phyloP scores from a whole-genome alignment of 1,140 invertebrate species.

The Pygmarrhopalites habei region DNA sequence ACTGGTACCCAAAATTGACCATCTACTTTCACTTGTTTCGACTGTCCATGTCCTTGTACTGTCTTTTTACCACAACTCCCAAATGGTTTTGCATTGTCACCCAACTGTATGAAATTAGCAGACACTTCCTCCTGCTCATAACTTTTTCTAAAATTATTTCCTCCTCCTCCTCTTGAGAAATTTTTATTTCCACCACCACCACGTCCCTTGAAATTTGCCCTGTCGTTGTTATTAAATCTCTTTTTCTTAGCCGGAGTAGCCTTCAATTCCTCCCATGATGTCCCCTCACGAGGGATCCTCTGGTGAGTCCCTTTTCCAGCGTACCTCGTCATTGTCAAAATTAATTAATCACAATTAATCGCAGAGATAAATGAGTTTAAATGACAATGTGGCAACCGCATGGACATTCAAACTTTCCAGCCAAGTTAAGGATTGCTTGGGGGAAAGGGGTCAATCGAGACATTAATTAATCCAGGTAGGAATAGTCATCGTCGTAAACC shows the following conservation, averaged over 20 bases:
- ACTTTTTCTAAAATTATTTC: neutral
- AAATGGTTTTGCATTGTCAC: constrained; percentile 1
- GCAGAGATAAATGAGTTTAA: too few species aligned
- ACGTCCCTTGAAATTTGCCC: neutral
- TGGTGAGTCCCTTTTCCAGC: constrained; percentile 28
- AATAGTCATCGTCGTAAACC: too few species aligned
- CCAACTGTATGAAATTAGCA: constrained; percentile 11
- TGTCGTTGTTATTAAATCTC: neutral
- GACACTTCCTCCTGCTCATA: neutral
- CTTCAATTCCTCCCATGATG: constrained; percentile 23
- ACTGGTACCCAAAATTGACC: constrained; percentile 36
- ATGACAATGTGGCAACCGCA: too few species aligned
- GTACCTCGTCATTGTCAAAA: too few species aligned
- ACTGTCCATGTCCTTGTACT: constrained; percentile 20
- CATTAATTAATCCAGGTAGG: too few species aligned
- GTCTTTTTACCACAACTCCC: neutral
- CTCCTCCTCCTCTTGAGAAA: neutral
- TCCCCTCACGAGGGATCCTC: constrained; percentile 19
- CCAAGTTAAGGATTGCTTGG: too few species aligned
- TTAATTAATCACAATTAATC: too few species aligned
- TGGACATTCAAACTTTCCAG: too few species aligned
- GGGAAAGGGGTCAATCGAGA: too few species aligned
- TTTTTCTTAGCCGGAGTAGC: constrained; percentile 12
- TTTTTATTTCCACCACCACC: neutral
- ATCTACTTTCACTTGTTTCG: constrained; percentile 28